Evolutionary conservation across 2,113 vertebrate genomes (phyloP).

Genomic region (Pteronura brasiliensis): DNA sequence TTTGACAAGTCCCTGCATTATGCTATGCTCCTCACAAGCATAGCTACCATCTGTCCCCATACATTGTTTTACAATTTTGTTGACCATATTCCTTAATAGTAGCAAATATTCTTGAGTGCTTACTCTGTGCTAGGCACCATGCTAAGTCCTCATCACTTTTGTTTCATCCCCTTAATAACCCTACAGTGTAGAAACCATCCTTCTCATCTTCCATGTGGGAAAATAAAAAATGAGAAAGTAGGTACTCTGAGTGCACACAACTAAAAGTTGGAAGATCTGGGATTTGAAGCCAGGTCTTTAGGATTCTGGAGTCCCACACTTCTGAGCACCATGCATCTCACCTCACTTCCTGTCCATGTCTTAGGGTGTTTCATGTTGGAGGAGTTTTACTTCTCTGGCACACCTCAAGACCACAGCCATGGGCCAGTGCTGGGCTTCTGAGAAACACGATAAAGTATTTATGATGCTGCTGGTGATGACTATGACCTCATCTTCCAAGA

Average conservation of each 20-base stretch:
- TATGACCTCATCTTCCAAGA: background rate
- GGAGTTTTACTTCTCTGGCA: background rate
- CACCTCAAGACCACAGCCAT: background rate
- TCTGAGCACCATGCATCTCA: no score
- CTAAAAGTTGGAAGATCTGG: background rate
- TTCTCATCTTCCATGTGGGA: background rate
- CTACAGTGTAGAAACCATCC: background rate
- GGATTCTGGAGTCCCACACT: background rate
- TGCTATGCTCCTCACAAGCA: background rate
- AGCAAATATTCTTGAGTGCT: background rate
- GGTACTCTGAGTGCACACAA: no score
- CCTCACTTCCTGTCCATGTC: background rate
- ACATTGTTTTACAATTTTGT: background rate
- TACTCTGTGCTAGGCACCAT: background rate
- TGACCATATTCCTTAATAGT: background rate
- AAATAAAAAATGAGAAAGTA: background rate
- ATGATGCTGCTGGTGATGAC: background rate
- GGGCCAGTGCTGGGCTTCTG: background rate
- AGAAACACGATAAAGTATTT: background rate
- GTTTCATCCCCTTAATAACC: background rate
- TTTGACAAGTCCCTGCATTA: background rate
- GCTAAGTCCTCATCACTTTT: background rate
- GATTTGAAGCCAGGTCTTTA: background rate
- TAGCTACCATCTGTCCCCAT: background rate
- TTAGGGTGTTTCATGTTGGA: background rate